A percentile compares a stretch with the other conserved stretches of the same genome.
Evolutionary conservation across 2,888 invertebrate genomes (phyloP).

Genomic region (Spodoptera picta): DNA sequence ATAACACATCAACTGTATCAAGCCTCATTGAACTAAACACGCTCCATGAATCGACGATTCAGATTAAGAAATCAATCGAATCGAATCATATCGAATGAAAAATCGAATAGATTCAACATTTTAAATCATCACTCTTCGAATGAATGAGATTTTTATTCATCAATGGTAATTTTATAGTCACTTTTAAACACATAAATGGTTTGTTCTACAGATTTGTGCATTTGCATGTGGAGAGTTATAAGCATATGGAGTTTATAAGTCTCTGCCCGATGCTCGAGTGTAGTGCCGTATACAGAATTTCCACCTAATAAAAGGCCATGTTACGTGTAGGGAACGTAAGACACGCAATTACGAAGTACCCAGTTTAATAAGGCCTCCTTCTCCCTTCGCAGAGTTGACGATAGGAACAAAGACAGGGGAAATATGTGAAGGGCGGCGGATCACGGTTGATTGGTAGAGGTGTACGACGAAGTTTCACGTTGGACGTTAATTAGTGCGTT

Average conservation of each 20-base stretch:
- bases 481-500: slow-evolving; percentile 87
- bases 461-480: slow-evolving; percentile 83
- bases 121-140: slow-evolving; percentile 57
- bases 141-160: slow-evolving; percentile 68
- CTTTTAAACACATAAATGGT: slow-evolving; percentile 59
- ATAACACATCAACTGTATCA: slow-evolving; percentile 83
- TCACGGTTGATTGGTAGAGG: slow-evolving; percentile 75
- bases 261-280: slow-evolving; percentile 67
- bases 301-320: slow-evolving; percentile 88
- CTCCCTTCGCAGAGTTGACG: slow-evolving; percentile 66
- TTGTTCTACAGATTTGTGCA: slow-evolving; percentile 52
- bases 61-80: slow-evolving; percentile 76
- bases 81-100: slow-evolving; percentile 66
- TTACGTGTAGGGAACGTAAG: slow-evolving; percentile 86
- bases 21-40: slow-evolving; percentile 85
- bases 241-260: slow-evolving; percentile 73
- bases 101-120: slow-evolving; percentile 60
- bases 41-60: slow-evolving; percentile 75
- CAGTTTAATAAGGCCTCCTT: slow-evolving; percentile 75
- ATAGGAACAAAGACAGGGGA: slow-evolving; percentile 66
- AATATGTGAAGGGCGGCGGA: slow-evolving; percentile 72
- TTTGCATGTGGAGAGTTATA: slow-evolving; percentile 57
- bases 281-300: slow-evolving; percentile 85
- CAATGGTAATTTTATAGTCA: slow-evolving; percentile 69
- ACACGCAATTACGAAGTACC: slow-evolving; percentile 84